Evolutionary conservation across 1,140 invertebrate species (phyloP), one percentile per base, ranked within the genome.

Genomic region (Chrysomallon squamiferum): DNA sequence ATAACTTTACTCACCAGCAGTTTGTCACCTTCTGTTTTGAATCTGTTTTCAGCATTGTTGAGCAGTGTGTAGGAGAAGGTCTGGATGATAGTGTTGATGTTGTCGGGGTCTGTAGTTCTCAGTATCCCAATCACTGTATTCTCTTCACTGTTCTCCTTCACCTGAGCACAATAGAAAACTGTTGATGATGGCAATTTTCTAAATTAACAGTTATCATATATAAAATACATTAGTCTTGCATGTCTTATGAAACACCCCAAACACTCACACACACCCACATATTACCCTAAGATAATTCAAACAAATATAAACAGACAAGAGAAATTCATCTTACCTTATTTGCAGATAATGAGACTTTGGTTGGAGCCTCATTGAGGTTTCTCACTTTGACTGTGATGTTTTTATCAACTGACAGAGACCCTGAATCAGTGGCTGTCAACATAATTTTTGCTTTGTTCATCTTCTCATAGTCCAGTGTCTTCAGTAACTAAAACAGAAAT

Each of bases 361-460:
- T 66, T 0, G 75, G 73, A 18, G 73, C 25, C 49, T 77, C 75
- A 56, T 77, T 77, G 2, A 62, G 64, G 63, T 77, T 67, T 22
- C 56, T 69, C 13, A 77, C 59, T 2, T 50, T 20, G 60, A 77
- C 60, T 11, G 18, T 33, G 45, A 77, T 13, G 15, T 47, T 56
- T 2, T 60, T 47, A 15, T 61, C 58, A 2, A 56, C 38, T 47
- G 64, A 67, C 20, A 71, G 25, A 1, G 70, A 64, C 9, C 75
- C 75, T 47, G 33, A 47, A 49, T 77, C 75, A 20, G 64, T 62
- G 18, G 68, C 68, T 27, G 25, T 58, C 3, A 77, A 63, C 52
- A n/a, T 59, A 7, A 77, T 20, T 7, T 43, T 22, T 54, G 66
- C 68, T 33, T 35, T 22, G 5, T 27, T n/a, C 35, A 62, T 38